phyloP scores from a whole-genome alignment of 2,797 vertebrate species.

The Gambusia yucatana region DNA sequence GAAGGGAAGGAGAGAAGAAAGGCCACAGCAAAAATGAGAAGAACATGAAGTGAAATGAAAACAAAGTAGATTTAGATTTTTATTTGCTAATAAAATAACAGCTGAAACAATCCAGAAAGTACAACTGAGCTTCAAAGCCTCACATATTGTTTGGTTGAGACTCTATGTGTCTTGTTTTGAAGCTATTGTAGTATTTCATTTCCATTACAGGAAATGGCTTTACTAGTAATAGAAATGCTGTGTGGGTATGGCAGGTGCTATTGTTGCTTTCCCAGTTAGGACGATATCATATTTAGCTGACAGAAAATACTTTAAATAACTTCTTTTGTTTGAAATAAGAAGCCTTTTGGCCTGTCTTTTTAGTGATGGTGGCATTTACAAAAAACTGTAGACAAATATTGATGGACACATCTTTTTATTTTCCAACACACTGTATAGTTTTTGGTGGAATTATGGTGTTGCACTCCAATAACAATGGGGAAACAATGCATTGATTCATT shows the following conservation, averaged over 20 bases:
- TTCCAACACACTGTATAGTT: background rate
- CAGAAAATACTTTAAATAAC: constrained; percentile 10
- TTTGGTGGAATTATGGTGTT: background rate
- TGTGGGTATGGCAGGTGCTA: constrained; percentile 38
- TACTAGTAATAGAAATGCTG: constrained; percentile 53
- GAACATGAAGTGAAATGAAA: constrained; percentile 42
- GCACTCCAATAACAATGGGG: too few relatives aligned
- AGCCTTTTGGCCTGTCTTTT: background rate
- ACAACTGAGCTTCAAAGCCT: constrained; percentile 8
- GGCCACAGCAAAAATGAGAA: constrained; percentile 62
- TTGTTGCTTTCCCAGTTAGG: constrained; percentile 72
- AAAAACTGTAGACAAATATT: background rate
- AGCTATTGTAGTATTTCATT: constrained; percentile 24
- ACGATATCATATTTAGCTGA: constrained; percentile 45
- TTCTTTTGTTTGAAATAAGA: background rate
- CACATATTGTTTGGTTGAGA: constrained; percentile 17
- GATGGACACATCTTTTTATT: background rate
- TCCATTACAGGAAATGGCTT: constrained; percentile 35
- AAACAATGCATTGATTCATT: background rate
- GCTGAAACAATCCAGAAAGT: constrained; percentile 23
- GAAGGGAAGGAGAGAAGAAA: constrained; percentile 67
- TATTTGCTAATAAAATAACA: constrained; percentile 54
- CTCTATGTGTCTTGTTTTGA: constrained; percentile 21
- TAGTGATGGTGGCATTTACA: background rate
- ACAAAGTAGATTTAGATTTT: constrained; percentile 36